Conservation (phyloP, 2,797 vertebrate genomes). For the Pipistrellus pygmaeus region DNA sequence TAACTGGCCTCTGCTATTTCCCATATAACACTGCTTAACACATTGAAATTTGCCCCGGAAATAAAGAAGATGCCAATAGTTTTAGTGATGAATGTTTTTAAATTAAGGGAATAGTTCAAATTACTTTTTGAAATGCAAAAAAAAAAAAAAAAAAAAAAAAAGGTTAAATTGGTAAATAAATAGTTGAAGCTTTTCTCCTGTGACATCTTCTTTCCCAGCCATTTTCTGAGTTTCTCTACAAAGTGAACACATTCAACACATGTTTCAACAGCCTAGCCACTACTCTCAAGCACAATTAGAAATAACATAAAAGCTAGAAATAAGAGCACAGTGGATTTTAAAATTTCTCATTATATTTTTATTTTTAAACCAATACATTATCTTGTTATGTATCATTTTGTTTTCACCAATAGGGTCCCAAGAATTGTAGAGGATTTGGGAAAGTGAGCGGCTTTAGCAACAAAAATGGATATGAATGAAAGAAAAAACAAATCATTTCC, state of each 20-base stretch:
- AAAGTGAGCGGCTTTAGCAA: background rate
- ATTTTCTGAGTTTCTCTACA: background rate
- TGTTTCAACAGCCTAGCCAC: background rate
- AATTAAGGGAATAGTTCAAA: constrained; percentile 66
- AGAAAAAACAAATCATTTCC: background rate
- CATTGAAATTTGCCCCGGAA: background rate
- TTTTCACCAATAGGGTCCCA: background rate
- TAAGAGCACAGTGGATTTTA: background rate
- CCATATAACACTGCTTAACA: constrained; percentile 1
- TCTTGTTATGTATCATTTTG: constrained; percentile 21
- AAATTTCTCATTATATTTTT: constrained; percentile 40
- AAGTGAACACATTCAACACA: background rate
- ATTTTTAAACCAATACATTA: constrained; percentile 26
- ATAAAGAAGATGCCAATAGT: constrained; percentile 60
- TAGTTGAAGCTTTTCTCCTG: background rate
- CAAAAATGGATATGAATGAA: background rate
- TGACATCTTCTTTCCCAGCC: background rate
- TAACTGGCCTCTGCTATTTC: background rate
- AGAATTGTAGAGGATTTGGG: background rate
- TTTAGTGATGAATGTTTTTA: constrained; percentile 79
- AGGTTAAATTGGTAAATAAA: background rate
- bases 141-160: background rate
- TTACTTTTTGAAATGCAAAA: constrained; percentile 42
- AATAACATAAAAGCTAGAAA: constrained; percentile 36
- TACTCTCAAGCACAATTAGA: constrained; percentile 39